Conservation (phyloP, 2,888 invertebrate species). For the Agrochola litura region DNA sequence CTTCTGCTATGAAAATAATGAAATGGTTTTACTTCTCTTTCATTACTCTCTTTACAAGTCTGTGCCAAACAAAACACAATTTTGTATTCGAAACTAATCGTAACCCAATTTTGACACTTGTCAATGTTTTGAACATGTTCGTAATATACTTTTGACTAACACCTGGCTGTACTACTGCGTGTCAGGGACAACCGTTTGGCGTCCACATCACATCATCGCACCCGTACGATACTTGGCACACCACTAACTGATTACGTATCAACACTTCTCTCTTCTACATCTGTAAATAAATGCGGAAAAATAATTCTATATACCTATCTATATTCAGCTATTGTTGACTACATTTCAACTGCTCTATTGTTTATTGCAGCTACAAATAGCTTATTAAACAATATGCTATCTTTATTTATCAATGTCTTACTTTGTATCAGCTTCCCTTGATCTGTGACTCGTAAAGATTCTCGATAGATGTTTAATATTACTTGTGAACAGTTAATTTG, state of each 20-base stretch:
- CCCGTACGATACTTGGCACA: constrained; percentile 72
- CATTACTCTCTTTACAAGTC: background rate
- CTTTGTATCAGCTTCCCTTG: constrained; percentile 36
- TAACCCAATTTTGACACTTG: constrained; percentile 32
- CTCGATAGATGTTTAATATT: constrained; percentile 27
- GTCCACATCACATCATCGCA: constrained; percentile 60
- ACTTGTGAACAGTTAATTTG: constrained; percentile 17
- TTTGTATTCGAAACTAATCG: background rate
- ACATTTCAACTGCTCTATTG: constrained; percentile 27
- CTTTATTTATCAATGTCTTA: constrained; percentile 22
- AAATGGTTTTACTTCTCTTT: background rate
- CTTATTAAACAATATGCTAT: constrained; percentile 30
- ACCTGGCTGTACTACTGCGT: constrained; percentile 68
- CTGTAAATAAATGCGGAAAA: constrained; percentile 61
- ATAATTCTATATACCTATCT: constrained; percentile 18
- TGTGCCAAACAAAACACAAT: constrained; percentile 9
- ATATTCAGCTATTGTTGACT: constrained; percentile 41
- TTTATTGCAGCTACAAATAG: constrained; percentile 27
- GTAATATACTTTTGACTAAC: constrained; percentile 42
- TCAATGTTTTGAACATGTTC: constrained; percentile 42
- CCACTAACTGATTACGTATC: constrained; percentile 55
- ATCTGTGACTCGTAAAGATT: constrained; percentile 44
- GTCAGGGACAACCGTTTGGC: constrained; percentile 81
- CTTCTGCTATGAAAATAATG: constrained; percentile 7
- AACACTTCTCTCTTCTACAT: constrained; percentile 39